Conservation (phyloP, 2,888 invertebrate genomes). For the Gnatocerus cornutus region DNA sequence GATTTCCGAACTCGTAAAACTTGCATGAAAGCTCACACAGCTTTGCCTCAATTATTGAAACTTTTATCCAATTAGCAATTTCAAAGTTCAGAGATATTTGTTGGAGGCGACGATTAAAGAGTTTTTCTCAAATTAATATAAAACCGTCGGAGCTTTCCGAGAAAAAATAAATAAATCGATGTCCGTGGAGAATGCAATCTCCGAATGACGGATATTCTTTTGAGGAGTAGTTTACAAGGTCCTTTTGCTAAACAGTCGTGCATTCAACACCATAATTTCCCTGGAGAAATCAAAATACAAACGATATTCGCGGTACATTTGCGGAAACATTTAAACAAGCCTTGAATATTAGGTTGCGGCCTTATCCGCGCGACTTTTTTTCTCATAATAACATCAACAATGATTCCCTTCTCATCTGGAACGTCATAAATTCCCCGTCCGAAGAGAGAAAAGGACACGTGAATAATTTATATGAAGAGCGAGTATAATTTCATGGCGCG, state of each 20-base stretch:
- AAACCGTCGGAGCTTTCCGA: no score
- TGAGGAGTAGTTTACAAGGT: conserved; percentile 33
- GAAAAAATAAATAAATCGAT: no score
- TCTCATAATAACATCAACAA: conserved; percentile 43
- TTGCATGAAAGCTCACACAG: conserved; percentile 14
- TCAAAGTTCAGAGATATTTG: background rate
- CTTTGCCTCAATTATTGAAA: conserved; percentile 31
- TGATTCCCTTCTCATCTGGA: conserved; percentile 42
- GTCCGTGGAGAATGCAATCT: conserved; percentile 16
- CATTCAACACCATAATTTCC: conserved; percentile 68
- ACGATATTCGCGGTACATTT: conserved; percentile 69
- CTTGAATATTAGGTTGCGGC: conserved; percentile 58
- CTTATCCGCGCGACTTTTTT: conserved; percentile 33
- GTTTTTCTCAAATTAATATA: no score
- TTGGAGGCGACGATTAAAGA: no score
- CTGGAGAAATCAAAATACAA: conserved; percentile 69
- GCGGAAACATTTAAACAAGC: conserved; percentile 65
- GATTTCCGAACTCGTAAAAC: conserved; percentile 40
- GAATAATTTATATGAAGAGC: conserved; percentile 49
- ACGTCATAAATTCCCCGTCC: conserved; percentile 45
- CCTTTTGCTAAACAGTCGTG: conserved; percentile 53
- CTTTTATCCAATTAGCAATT: conserved; percentile 10
- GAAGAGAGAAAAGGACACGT: conserved; percentile 47
- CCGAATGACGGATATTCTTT: conserved; percentile 42
- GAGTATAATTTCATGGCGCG: conserved; percentile 56